phyloP scores from a whole-genome alignment of 1,140 invertebrate species.

The Ptiloglossa arizonensis region DNA sequence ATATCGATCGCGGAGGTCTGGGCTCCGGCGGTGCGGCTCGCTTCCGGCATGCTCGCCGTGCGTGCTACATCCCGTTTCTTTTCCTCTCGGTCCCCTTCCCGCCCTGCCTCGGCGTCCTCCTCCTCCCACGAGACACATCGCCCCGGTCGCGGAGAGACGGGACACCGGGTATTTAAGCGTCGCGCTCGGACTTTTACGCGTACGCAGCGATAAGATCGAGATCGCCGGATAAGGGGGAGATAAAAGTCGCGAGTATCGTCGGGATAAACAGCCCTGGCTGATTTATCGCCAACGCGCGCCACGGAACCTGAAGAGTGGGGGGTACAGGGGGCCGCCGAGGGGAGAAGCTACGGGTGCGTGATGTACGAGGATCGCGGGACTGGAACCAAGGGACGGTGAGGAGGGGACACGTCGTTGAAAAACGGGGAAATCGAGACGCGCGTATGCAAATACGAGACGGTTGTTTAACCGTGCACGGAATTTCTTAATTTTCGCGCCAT shows the following conservation, averaged over 20 bases:
- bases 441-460: background rate
- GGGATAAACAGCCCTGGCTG: conserved; percentile 32
- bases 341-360: background rate
- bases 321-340: no score
- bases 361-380: conserved; percentile 22
- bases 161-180: conserved; percentile 31
- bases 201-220: conserved; percentile 42
- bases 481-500: background rate
- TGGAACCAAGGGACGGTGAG: no score
- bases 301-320: no score
- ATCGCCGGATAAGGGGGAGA: conserved; percentile 31
- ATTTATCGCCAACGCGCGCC: conserved; percentile 34
- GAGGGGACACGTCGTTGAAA: background rate
- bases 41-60: conserved; percentile 57
- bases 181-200: conserved; percentile 38
- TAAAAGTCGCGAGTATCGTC: conserved; percentile 33
- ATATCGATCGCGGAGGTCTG: conserved; percentile 65
- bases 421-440: conserved; percentile 1
- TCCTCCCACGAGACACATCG: background rate
- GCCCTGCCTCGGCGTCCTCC: background rate
- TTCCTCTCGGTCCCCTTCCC: background rate
- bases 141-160: background rate
- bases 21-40: conserved; percentile 3
- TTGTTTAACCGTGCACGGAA: no score
- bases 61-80: conserved; percentile 25